Evolutionary conservation across 2,797 vertebrate genomes (phyloP).

Genomic region (Melanotaenia boesemani): DNA sequence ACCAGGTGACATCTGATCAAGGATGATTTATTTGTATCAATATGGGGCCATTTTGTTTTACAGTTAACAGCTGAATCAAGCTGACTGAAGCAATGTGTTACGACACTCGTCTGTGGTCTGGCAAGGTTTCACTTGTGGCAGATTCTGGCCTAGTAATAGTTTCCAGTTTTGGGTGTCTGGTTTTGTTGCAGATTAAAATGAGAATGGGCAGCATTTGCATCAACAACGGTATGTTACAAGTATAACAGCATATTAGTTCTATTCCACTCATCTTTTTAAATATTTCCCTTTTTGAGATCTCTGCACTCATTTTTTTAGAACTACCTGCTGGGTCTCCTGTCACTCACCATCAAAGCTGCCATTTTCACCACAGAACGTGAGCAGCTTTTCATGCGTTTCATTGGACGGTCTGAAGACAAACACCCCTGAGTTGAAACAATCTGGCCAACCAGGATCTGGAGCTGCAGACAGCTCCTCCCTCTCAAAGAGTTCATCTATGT

Average conservation of each 20-base stretch:
- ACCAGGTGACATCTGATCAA: background rate
- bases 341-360: conserved; percentile 96
- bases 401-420: conserved; percentile 94
- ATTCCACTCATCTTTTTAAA: background rate
- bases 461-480: conserved; percentile 96
- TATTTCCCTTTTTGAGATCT: background rate
- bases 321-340: background rate
- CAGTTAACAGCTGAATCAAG: background rate
- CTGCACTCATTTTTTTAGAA: background rate
- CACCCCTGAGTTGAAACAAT: conserved; percentile 98
- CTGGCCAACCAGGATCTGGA: conserved; percentile 97
- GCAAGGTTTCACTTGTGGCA: background rate
- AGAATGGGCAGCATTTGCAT: background rate
- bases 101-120: background rate
- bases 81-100: background rate
- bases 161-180: background rate
- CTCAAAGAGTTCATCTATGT: conserved; percentile 97
- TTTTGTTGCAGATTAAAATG: background rate
- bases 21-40: background rate
- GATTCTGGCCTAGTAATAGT: background rate
- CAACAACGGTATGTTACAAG: background rate
- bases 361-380: conserved; percentile 87
- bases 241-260: background rate
- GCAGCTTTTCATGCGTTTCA: conserved; percentile 90
- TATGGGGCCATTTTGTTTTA: background rate